These are phyloP conservation scores for Chaunax sp. DNA, from an alignment of 2,797 vertebrate species.

Conservation along the genomic window DNA sequence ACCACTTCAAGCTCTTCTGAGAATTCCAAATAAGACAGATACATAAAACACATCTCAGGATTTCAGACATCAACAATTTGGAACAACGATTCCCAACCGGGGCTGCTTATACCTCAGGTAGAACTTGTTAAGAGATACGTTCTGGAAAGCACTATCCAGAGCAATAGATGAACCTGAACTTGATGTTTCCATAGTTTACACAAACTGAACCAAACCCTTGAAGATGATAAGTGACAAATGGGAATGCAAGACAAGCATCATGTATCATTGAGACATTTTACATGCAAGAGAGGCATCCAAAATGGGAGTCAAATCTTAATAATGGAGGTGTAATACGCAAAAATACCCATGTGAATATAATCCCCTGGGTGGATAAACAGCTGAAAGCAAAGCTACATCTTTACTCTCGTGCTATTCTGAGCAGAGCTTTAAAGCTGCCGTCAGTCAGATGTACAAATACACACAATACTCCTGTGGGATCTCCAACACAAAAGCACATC, in stretches of 20 bases:
- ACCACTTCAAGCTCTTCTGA: background rate
- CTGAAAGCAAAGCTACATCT: slow-evolving; percentile 18
- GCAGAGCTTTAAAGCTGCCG: slow-evolving; percentile 28
- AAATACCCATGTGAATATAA: background rate
- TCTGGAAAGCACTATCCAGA: no score
- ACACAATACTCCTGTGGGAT: slow-evolving; percentile 10
- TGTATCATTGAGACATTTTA: background rate
- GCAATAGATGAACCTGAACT: background rate
- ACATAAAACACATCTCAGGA: background rate
- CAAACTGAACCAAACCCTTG: background rate
- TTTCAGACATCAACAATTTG: background rate
- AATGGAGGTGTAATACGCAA: background rate
- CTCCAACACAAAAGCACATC: slow-evolving; percentile 3
- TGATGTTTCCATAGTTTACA: background rate
- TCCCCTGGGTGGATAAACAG: slow-evolving; percentile 8
- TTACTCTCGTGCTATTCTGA: slow-evolving; percentile 29
- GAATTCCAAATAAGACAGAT: slow-evolving; percentile 4
- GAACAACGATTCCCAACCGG: background rate
- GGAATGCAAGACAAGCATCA: slow-evolving; percentile 3
- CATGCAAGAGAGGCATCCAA: background rate
- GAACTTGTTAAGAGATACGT: background rate
- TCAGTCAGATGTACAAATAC: slow-evolving; percentile 1
- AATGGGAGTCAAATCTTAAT: slow-evolving; percentile 18
- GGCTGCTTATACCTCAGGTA: no score
- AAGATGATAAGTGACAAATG: slow-evolving; percentile 11